Conservation (phyloP, 23 tunicate species). For the Ciona savignyi region DNA sequence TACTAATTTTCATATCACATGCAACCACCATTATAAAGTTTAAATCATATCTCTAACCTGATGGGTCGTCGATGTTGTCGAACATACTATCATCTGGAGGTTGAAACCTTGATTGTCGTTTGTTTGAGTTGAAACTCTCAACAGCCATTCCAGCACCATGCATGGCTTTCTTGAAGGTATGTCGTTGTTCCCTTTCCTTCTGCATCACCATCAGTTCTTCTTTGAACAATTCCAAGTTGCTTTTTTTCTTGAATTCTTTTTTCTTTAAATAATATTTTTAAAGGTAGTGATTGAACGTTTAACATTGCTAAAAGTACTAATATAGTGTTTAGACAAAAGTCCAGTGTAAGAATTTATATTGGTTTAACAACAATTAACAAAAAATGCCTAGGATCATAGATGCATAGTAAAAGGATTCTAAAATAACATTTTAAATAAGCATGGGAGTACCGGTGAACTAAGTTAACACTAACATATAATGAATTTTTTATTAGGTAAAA, state of each 20-base stretch:
- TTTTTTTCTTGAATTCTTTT: conserved; percentile 87
- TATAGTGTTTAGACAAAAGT: neutral
- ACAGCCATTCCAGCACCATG: conserved; percentile 1
- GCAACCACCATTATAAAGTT: no score
- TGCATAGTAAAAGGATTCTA: no score
- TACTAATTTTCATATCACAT: no score
- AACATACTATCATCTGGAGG: conserved; percentile 30
- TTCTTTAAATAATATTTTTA: conserved; percentile 46
- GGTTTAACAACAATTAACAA: neutral
- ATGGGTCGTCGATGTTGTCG: conserved; percentile 11
- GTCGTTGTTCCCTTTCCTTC: conserved; percentile 81
- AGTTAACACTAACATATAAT: no score
- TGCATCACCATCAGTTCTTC: conserved; percentile 83
- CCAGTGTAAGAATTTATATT: neutral
- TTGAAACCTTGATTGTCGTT: conserved; percentile 59
- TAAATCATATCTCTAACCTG: no score
- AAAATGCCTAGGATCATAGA: neutral
- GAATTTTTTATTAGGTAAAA: no score
- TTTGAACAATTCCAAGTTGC: conserved; percentile 85
- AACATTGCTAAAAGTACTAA: neutral
- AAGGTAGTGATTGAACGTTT: neutral
- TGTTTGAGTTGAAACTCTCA: conserved; percentile 11
- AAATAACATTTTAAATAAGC: no score
- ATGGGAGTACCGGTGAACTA: no score
- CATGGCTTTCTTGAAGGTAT: conserved; percentile 39